Evolutionary conservation across 2,797 vertebrate species (phyloP).

Genomic region (Cygnus olor): DNA sequence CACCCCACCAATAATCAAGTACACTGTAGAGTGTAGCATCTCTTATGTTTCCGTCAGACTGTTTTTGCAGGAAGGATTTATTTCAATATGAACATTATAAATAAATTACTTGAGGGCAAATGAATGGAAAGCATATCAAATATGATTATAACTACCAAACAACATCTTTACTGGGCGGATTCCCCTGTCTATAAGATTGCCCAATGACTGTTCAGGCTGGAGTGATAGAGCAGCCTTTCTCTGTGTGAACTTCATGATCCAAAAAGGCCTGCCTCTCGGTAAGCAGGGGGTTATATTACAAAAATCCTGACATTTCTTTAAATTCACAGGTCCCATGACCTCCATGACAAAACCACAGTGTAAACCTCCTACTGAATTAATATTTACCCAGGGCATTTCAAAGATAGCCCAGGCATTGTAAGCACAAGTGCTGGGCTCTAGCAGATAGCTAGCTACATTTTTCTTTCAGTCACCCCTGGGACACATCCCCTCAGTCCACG

Average conservation of each 20-base stretch:
- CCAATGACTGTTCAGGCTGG: background rate
- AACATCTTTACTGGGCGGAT: background rate
- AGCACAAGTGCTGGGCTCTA: background rate
- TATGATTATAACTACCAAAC: background rate
- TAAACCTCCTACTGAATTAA: background rate
- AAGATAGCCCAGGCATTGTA: background rate
- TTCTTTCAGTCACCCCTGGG: background rate
- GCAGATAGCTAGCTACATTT: background rate
- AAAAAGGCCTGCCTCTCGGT: background rate
- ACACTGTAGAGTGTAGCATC: background rate
- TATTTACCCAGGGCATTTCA: background rate
- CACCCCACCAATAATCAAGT: background rate
- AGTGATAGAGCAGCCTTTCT: background rate
- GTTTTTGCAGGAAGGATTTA: background rate
- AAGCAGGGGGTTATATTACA: background rate
- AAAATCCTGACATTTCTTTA: background rate
- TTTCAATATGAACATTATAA: background rate
- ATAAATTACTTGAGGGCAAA: background rate
- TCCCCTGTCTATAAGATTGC: background rate
- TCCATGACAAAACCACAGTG: background rate
- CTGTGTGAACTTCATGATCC: background rate
- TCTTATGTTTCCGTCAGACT: background rate
- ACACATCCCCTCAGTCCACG: background rate
- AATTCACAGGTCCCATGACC: background rate
- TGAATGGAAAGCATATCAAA: background rate